A percentile compares a stretch with the other conserved stretches of the same genome.
Conservation (phyloP, 1,140 invertebrate genomes). For the Odontomachus brunneus region DNA sequence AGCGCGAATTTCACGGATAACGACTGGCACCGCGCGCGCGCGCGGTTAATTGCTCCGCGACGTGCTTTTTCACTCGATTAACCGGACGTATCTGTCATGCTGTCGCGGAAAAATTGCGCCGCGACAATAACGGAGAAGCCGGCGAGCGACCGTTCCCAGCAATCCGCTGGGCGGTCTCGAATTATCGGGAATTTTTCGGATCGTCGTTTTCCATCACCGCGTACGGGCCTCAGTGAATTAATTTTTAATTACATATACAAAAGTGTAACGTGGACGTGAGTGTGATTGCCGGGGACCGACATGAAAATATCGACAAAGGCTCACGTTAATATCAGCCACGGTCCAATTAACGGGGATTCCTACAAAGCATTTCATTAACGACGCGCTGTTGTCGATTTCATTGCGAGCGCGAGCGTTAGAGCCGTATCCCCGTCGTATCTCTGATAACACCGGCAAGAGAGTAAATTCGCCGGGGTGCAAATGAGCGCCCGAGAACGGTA, state of each 20-base stretch:
- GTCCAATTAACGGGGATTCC: constrained; percentile 4
- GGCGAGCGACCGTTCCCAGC: neutral
- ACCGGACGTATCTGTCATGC: constrained; percentile 13
- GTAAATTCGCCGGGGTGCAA: constrained; percentile 37
- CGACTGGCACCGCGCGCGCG: constrained; percentile 25
- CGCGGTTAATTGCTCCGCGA: constrained; percentile 58
- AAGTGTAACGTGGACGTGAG: neutral
- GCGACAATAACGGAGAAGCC: neutral
- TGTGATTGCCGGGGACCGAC: neutral
- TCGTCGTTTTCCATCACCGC: too few species aligned
- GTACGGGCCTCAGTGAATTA: neutral
- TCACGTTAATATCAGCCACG: neutral
- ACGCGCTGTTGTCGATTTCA: constrained; percentile 19
- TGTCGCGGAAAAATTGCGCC: constrained; percentile 34
- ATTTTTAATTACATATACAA: constrained; percentile 9
- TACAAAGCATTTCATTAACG: constrained; percentile 43
- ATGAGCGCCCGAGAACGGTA: constrained; percentile 29
- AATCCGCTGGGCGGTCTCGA: too few species aligned
- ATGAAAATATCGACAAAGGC: neutral
- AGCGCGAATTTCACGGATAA: constrained; percentile 60
- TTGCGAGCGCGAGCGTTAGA: neutral
- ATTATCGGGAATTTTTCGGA: constrained; percentile 3
- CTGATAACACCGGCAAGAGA: constrained; percentile 35
- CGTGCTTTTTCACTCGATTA: constrained; percentile 54
- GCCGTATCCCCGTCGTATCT: neutral